Evolutionary conservation across 2,888 invertebrate genomes (phyloP), one percentile per base, ranked within the genome.

Genomic region (Synanthedon tipuliformis): DNA sequence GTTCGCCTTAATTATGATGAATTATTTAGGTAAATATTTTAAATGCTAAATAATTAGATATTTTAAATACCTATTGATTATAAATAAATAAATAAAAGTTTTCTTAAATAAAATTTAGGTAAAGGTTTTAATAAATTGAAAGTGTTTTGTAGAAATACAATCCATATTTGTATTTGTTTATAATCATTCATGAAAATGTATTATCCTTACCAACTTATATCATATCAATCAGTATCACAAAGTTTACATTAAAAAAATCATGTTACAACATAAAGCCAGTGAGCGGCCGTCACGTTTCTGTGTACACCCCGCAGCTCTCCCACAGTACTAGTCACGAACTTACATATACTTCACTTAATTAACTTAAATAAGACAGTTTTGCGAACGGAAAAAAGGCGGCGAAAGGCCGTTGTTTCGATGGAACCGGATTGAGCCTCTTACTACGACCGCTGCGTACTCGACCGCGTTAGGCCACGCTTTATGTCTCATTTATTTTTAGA

Each of bases 261-360:
- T 54, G 57, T 58, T 69, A 65, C 66, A 69, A 72, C 71, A 71
- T 66, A 61, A 23, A 65, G 66, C 13, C 53, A 50, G 41, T 51
- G 18, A 53, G 48, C 50, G 53, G 52, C 54, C 72, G 70, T 78
- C 81, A 81, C 81, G 81, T 77, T 77, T 72, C 68, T 55, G 59
- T 13, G 15, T 45, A 45, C 60, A 58, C 63, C 59, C 56, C 62
- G 48, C 52, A 61, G 58, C 10, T 49, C 78, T 80, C 81, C 71
- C 83, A 78, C 82, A 74, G 75, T 70, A 71, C 83, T 81, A 83
- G 85, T 86, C 86, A 86, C 85, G 86, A 84, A 79, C 80, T 84
- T 85, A 79, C 80, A 84, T 85, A 85, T 84, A 82, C 86, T 85
- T 85, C 84, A 85, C 84, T 86, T 85, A 85, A 86, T 86, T 86